These are phyloP conservation scores for Oxyura jamaicensis DNA, from an alignment of 2,113 vertebrate species.

Conservation along the genomic window DNA sequence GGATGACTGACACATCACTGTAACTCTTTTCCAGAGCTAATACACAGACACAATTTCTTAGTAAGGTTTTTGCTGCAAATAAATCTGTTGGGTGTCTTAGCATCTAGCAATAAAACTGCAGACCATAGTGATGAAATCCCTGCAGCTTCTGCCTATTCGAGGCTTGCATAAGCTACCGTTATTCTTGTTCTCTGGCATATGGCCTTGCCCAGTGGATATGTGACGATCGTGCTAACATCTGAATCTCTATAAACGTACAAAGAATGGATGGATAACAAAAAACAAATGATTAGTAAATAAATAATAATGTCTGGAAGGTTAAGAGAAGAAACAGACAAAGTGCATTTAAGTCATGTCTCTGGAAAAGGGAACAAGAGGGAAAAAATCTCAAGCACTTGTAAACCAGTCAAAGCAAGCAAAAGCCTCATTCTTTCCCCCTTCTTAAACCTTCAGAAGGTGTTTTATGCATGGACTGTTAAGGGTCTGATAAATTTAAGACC, in stretches of 20 bases:
- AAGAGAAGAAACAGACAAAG: neutral
- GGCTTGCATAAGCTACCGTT: neutral
- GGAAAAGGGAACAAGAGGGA: neutral
- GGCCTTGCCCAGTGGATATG: neutral
- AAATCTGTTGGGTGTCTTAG: neutral
- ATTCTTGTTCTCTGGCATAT: fast-evolving
- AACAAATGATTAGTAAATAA: neutral
- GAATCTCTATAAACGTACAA: neutral
- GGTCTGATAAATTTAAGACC: neutral
- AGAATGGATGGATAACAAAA: neutral
- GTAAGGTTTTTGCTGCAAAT: neutral
- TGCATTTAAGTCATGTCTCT: neutral
- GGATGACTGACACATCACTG: neutral
- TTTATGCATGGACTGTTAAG: neutral
- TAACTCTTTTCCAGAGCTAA: neutral
- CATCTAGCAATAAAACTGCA: neutral
- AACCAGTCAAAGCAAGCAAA: neutral
- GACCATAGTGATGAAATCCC: neutral
- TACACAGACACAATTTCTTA: neutral
- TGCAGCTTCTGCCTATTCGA: neutral
- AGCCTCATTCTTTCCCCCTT: neutral
- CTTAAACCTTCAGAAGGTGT: neutral
- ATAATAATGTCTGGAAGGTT: neutral
- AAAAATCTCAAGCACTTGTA: neutral
- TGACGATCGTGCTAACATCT: neutral